Evolutionary conservation across 2,797 vertebrate genomes (phyloP).

Genomic region (Perodicticus potto): DNA sequence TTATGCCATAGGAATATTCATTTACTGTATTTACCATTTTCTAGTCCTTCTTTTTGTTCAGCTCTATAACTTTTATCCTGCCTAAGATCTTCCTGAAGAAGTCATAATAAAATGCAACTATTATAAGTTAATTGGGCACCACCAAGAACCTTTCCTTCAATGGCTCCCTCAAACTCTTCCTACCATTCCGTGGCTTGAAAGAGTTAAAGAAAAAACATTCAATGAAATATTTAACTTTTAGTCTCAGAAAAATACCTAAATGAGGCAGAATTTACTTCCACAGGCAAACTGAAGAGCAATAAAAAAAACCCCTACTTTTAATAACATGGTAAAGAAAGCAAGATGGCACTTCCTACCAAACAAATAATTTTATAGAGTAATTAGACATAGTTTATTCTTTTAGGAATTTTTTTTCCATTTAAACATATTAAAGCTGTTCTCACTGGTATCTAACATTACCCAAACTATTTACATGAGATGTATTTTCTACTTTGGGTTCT

Average conservation of each 20-base stretch:
- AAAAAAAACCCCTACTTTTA: background rate
- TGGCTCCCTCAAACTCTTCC: background rate
- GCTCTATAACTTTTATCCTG: background rate
- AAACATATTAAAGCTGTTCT: constrained; percentile 37
- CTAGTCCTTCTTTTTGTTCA: background rate
- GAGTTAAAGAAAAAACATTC: background rate
- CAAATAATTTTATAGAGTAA: constrained; percentile 43
- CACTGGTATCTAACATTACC: background rate
- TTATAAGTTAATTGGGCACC: background rate
- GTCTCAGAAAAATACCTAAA: background rate
- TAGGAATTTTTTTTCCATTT: constrained; percentile 42
- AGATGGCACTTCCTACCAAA: background rate
- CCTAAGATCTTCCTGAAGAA: background rate
- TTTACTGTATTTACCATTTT: background rate
- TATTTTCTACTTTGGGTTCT: background rate
- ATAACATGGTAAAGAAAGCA: background rate
- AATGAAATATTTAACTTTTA: constrained; percentile 15
- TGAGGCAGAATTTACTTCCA: background rate
- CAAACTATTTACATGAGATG: constrained; percentile 27
- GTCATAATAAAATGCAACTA: background rate
- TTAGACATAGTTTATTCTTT: constrained; percentile 52
- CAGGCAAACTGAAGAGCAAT: background rate
- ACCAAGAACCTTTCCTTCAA: background rate
- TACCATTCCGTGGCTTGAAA: background rate
- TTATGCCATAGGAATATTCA: background rate